A percentile compares a stretch with the other conserved stretches of the same genome.
Conservation (phyloP, 2,797 vertebrate species). For the Orestias chungarensis region DNA sequence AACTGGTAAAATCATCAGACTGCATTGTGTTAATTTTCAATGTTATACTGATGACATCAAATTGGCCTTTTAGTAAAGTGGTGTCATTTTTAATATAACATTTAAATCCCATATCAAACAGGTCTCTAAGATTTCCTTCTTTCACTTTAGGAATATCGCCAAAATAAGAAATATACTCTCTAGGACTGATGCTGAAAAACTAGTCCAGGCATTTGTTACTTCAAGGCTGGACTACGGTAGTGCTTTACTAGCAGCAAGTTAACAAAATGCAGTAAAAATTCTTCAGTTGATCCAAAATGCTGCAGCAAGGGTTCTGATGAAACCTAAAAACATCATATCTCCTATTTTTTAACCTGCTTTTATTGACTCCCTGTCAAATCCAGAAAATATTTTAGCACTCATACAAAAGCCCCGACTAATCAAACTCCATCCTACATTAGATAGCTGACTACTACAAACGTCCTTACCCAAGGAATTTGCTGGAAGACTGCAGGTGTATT, state of each 20-base stretch:
- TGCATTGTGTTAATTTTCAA: no score
- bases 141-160: neutral
- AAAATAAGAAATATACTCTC: neutral
- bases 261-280: neutral
- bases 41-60: neutral
- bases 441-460: neutral
- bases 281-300: no score
- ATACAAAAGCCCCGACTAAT: neutral
- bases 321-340: neutral
- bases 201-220: neutral
- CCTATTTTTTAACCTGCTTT: neutral
- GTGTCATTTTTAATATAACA: neutral
- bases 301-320: neutral
- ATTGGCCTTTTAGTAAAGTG: neutral
- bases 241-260: neutral
- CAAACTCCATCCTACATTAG: no score
- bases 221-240: neutral
- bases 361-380: neutral
- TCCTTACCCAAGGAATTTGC: neutral
- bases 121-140: neutral
- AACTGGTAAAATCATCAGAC: no score
- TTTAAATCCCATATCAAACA: no score
- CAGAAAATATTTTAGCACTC: neutral
- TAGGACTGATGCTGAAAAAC: neutral
- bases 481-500: neutral